phyloP scores from a whole-genome alignment of 1,140 invertebrate species.

The Drosophila sucinea region DNA sequence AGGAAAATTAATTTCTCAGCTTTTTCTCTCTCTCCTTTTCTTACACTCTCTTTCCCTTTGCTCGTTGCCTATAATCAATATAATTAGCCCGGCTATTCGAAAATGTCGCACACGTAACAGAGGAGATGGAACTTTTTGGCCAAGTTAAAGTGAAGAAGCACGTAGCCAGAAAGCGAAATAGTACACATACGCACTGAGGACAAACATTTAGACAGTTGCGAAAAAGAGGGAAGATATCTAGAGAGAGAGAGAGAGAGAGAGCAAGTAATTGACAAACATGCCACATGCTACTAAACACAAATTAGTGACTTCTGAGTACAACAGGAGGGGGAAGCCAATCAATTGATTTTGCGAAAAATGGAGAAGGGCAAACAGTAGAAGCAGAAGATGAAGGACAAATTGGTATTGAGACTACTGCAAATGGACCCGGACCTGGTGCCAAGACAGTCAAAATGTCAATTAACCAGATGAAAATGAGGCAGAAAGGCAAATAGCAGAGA shows the following conservation, averaged over 20 bases:
- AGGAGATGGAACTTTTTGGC: constrained; percentile 23
- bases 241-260: background rate
- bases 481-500: background rate
- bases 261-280: constrained; percentile 77
- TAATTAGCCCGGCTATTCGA: constrained; percentile 74
- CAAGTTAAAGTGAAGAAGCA: constrained; percentile 52
- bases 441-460: constrained; percentile 69
- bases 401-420: constrained; percentile 14
- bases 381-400: constrained; percentile 2
- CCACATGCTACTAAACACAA: constrained; percentile 80
- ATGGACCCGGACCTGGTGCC: constrained; percentile 39
- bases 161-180: constrained; percentile 65
- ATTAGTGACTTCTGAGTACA: constrained; percentile 49
- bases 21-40: constrained; percentile 15
- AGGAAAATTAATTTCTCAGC: constrained; percentile 66
- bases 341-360: constrained; percentile 63
- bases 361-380: constrained; percentile 22
- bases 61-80: constrained; percentile 65
- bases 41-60: constrained; percentile 12
- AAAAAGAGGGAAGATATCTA: background rate
- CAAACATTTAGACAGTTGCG: constrained; percentile 55
- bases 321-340: constrained; percentile 46
- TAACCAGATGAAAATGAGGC: constrained; percentile 32
- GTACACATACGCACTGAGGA: constrained; percentile 77
- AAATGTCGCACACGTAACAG: constrained; percentile 75